Conservation (phyloP, 2,797 vertebrate genomes). For the Phalanger gymnotis region DNA sequence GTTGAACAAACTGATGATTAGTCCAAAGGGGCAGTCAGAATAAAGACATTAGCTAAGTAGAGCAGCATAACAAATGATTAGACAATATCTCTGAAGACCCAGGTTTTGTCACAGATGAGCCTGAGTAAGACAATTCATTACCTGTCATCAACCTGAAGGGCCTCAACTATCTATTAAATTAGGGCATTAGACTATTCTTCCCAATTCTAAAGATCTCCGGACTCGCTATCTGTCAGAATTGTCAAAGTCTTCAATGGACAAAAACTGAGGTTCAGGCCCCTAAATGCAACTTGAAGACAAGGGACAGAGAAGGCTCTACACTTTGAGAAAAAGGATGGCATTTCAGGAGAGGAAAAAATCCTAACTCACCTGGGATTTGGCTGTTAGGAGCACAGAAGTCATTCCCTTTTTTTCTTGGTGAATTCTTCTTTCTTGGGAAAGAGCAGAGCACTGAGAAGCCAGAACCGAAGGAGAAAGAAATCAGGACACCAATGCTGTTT, state of each 20-base stretch:
- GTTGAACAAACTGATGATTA: background rate
- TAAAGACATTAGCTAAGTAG: background rate
- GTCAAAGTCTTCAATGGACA: background rate
- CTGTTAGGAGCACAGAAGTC: background rate
- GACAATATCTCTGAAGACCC: no score
- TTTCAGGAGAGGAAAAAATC: background rate
- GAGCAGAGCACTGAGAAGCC: background rate
- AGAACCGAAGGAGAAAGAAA: background rate
- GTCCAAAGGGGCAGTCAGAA: background rate
- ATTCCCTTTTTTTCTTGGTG: background rate
- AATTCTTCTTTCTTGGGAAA: background rate
- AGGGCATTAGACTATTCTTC: no score
- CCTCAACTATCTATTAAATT: background rate
- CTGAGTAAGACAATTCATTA: background rate
- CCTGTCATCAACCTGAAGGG: no score
- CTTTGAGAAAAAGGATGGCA: background rate
- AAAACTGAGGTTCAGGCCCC: background rate
- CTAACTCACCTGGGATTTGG: background rate
- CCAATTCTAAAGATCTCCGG: no score
- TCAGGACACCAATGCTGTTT: background rate
- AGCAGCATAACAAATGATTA: background rate
- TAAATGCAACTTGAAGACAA: background rate
- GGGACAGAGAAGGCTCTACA: background rate
- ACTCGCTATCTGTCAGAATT: background rate
- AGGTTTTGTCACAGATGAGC: background rate